A percentile compares a stretch with the other conserved stretches of the same genome.
Conservation (phyloP, 2,888 invertebrate genomes). For the Brassicogethes aeneus region DNA sequence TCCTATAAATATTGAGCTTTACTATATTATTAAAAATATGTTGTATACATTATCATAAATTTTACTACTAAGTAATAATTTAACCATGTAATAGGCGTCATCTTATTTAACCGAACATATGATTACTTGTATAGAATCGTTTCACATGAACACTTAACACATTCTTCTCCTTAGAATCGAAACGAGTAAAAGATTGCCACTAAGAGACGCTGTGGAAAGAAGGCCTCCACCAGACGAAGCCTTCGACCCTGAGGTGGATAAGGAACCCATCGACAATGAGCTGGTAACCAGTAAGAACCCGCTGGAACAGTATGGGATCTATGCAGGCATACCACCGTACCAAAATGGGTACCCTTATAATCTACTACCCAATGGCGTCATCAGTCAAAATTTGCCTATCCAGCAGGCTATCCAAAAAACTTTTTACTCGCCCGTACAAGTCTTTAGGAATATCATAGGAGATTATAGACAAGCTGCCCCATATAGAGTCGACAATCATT, state of each 20-base stretch:
- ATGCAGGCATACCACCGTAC: not conserved
- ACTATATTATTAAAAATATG: too few relatives aligned
- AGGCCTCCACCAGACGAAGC: conserved; percentile 42
- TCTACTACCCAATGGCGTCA: conserved; percentile 1
- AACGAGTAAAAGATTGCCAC: conserved; percentile 47
- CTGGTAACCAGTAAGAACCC: conserved; percentile 1
- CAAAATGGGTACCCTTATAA: conserved; percentile 5
- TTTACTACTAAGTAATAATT: too few relatives aligned
- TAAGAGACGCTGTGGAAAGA: conserved; percentile 64
- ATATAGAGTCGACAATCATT: conserved; percentile 28
- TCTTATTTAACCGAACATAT: too few relatives aligned
- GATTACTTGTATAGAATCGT: not conserved
- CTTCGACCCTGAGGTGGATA: conserved; percentile 16
- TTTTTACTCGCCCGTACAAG: conserved; percentile 23
- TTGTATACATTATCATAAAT: too few relatives aligned
- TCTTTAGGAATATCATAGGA: conserved; percentile 22
- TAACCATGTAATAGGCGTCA: too few relatives aligned
- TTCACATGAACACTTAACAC: not conserved
- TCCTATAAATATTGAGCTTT: too few relatives aligned
- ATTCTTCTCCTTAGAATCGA: conserved; percentile 36
- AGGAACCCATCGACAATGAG: conserved; percentile 26
- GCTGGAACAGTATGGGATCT: conserved; percentile 5
- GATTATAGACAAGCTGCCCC: conserved; percentile 21
- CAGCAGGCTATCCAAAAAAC: conserved; percentile 13
- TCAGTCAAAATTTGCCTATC: conserved; percentile 36